Evolutionary conservation across 2,888 invertebrate species (phyloP), one percentile per base, ranked within the genome.

Genomic region (Furcula furcula): DNA sequence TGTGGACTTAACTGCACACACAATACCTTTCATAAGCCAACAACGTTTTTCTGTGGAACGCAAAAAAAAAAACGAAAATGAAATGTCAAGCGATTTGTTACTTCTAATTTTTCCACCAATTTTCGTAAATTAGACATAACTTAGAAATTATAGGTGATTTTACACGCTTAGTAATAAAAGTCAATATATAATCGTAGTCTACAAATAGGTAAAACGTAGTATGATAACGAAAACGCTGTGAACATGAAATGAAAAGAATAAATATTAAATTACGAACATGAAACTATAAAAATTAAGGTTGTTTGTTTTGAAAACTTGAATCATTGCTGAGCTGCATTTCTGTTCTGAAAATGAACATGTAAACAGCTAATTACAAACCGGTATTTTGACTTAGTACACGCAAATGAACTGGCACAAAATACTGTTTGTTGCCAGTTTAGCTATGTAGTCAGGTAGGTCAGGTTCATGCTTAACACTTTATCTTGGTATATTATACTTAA

Each of bases 201-300:
- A 27, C 32, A 39, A 38, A 40, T 55, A 51, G 38, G 47, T 39
- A 30, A 49, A 48, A 39, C 29, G 22, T 49, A 48, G 46, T 36
- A 31, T 41, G 43, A 46, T 44, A 47, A 51, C 40, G 42, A 61
- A 39, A 54, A 52, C 30, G 47, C 35, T 49, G 46, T 51, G 40
- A 44, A 43, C 39, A 35, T 4, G 31, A 30, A 38, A 45, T 36
- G 20, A 38, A 25, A 29, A 19, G 25, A 34, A 30, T 40, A 33
- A 36, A 27, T 29, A 20, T 31, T 29, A 28, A 28, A 29, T 36
- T 16, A 13, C 36, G 9, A 16, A 29, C 27, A 22, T 35, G 32
- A 38, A 34, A 14, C 13, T 11, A 34, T 19, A 26, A 25, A 40
- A 16, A 10, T 21, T 12, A 18, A 15, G 10, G 9, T 31, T 36